Evolutionary conservation across 2,113 vertebrate species (phyloP), one percentile per base, ranked within the genome.

Genomic region (Oncorhynchus keta): DNA sequence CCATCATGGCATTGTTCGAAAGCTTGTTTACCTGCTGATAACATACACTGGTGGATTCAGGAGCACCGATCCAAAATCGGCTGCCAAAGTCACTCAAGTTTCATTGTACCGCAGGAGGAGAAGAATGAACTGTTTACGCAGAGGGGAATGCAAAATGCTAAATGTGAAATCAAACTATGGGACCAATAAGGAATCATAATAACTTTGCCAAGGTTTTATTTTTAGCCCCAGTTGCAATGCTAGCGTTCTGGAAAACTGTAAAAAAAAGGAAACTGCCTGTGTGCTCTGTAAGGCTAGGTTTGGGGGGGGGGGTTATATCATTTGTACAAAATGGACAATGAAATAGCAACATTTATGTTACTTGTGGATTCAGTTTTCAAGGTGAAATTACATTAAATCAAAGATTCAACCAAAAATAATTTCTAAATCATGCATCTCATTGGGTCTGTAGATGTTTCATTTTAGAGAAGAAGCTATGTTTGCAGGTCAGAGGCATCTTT

Each of bases 1-100:
- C 92, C 92, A 93, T 94, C 93, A 94, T 94, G 90, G 92, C 92
- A 93, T 95, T 95, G 94, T 95, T 93, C 81, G 92, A 90, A 90
- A 92, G 93, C 93, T 95, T 95, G 94, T 95, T 94, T 94, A 95
- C 94, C 94, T 95, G 93, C 93, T 95, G 93, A 95, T 94, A 95
- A 95, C 94, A 94, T 94, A 93, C 91, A 93, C 93, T 92, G 92
- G 91, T 93, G 94, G 92, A 94, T 95, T 92, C 91, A 91, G 93
- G 91, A 93, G 91, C 92, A 91, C 85, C 92, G 90, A 93, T 94
- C 94, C 94, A 94, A 91, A 92, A 92, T 92, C 87, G 90, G 90
- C 91, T 95, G 94, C 94, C 93, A 95, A 93, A 93, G 91, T 94
- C 93, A 93, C 92, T 92, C 93, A 91, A 93, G 93, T 94, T 93